These are phyloP conservation scores for Zaprionus obscuricornis DNA, from an alignment of 2,888 invertebrate species.

Conservation along the genomic window DNA sequence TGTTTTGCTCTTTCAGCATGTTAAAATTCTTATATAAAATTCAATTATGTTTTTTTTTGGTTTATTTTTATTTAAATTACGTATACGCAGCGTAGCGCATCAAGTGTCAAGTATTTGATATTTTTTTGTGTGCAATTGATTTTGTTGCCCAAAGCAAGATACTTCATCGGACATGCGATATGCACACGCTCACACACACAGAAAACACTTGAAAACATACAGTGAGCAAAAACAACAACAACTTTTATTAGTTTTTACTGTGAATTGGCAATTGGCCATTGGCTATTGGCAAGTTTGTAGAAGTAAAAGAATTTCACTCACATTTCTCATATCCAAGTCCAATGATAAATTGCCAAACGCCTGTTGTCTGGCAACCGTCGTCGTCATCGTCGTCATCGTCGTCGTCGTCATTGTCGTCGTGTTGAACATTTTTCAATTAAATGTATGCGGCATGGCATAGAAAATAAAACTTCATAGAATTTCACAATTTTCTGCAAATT, in stretches of 20 bases:
- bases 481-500: conserved; percentile 29
- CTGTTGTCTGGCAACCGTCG: conserved; percentile 53
- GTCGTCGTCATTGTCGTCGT: no score
- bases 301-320: conserved; percentile 23
- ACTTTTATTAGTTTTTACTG: conserved; percentile 45
- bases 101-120: conserved; percentile 13
- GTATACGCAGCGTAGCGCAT: conserved; percentile 24
- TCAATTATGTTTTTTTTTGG: conserved; percentile 8
- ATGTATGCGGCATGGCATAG: conserved; percentile 30
- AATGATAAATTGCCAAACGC: conserved; percentile 53
- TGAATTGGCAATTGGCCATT: conserved; percentile 29
- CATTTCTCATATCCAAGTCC: conserved; percentile 42
- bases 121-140: neutral
- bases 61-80: conserved; percentile 11
- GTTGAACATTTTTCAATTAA: conserved; percentile 63
- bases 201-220: no score
- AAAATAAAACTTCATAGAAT: conserved; percentile 17
- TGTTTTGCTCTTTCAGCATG: no score
- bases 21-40: no score
- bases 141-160: conserved; percentile 11
- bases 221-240: no score
- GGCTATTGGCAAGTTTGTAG: conserved; percentile 28
- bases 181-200: conserved; percentile 11
- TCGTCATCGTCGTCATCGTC: neutral
- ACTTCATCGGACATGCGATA: conserved; percentile 35